These are phyloP conservation scores for Hemibagrus guttatus DNA, from an alignment of 2,797 vertebrate species.

Conservation along the genomic window DNA sequence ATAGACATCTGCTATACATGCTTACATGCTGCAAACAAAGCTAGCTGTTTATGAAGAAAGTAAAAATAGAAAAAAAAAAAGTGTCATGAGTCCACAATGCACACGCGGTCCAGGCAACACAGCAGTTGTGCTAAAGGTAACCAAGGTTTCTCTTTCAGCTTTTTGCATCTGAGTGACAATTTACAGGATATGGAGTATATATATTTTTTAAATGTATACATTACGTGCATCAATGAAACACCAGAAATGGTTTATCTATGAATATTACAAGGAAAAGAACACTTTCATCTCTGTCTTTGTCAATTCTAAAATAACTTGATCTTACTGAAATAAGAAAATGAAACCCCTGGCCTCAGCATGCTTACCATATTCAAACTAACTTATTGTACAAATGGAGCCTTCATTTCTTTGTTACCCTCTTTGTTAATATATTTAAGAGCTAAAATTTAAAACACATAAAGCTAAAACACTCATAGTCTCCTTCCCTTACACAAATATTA, in stretches of 20 bases:
- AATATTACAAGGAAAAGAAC: not conserved
- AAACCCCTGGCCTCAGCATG: not conserved
- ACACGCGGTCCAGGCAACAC: not conserved
- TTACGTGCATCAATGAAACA: not conserved
- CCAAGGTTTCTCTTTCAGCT: not conserved
- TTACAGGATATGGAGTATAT: not conserved
- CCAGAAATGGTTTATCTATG: not conserved
- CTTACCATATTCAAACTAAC: not conserved
- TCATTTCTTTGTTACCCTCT: not conserved
- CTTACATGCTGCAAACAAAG: not conserved
- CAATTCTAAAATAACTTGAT: not conserved
- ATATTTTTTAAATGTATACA: not conserved
- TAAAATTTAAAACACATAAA: too few relatives aligned
- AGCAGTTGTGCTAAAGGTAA: not conserved
- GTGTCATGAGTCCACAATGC: not conserved
- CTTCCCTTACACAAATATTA: not conserved
- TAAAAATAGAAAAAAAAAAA: not conserved
- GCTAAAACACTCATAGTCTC: not conserved
- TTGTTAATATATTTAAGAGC: not conserved
- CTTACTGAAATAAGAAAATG: not conserved
- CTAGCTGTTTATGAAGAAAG: conserved; percentile 10
- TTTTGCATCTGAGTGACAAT: not conserved
- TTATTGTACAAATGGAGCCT: not conserved
- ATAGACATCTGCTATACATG: not conserved
- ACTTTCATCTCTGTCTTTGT: not conserved